A percentile compares a stretch with the other conserved stretches of the same genome.
phyloP scores from a whole-genome alignment of 2,797 vertebrate species.

The Schizopygopsis pylzovi region DNA sequence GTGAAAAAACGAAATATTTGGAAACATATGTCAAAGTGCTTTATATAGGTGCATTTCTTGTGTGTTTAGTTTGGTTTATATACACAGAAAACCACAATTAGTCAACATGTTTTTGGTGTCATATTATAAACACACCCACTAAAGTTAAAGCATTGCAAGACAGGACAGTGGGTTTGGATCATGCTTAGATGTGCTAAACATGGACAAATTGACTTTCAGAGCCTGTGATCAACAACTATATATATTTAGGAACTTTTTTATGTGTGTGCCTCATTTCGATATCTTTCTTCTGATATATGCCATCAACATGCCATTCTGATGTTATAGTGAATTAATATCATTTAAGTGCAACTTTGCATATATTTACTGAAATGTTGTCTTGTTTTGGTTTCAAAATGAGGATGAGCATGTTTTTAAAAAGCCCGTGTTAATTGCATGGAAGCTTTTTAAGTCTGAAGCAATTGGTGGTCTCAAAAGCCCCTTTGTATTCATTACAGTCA shows the following conservation, averaged over 20 bases:
- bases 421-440: background rate
- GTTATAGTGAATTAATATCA: background rate
- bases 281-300: background rate
- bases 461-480: background rate
- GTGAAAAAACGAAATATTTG: background rate
- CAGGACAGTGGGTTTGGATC: too few species aligned
- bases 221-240: too few species aligned
- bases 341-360: background rate
- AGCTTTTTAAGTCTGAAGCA: background rate
- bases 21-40: background rate
- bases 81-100: too few species aligned
- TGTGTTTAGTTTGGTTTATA: background rate
- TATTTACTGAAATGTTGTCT: background rate
- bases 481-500: conserved; percentile 1
- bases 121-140: too few species aligned
- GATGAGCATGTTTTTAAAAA: background rate
- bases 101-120: too few species aligned
- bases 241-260: too few species aligned
- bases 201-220: too few species aligned
- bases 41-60: background rate
- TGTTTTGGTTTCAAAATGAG: conserved; percentile 1
- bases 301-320: background rate
- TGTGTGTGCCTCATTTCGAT: background rate
- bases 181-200: too few species aligned
- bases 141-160: too few species aligned